Evolutionary conservation across 2,113 vertebrate genomes (phyloP), one percentile per base, ranked within the genome.

Genomic region (Illadopsis cleaveri): DNA sequence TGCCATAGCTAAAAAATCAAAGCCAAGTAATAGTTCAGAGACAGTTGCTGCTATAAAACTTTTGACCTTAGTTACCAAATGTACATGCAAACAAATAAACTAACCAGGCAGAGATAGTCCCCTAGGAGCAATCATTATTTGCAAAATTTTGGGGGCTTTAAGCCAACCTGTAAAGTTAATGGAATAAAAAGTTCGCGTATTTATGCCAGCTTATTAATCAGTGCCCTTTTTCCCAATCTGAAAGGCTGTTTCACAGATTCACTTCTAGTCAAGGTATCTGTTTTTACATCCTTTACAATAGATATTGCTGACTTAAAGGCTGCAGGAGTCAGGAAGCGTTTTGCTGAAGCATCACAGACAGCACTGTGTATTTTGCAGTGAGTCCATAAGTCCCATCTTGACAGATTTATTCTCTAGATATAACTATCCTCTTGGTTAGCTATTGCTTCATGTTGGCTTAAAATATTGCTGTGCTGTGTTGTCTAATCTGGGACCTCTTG

Each of bases 41-140:
- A 78, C 87, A 95, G 90, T 94, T 95, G 82, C 81, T 93, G 90
- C 82, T 96, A 40, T 95, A 91, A 94, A 96, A 94, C 91, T 96
- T 97, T 88, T 97, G 96, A 97, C 96, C 95, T 96, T 95, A 90
- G 97, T 97, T 97, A 97, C 96, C 31, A 57, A 95, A 93, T 87
- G 66, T 94, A 95, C 93, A 86, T 88, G 79, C 94, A 98, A 97
- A 96, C 96, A 96, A 97, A 97, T 57, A 94, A 96, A 95, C 86
- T 80, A 86, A 86, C 72, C 92, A 96, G 94, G 96, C 94, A 71
- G 76, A 65, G 85, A 93, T 71, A 64, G 79, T 94, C 96, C 90
- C 96, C 7, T 23, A 91, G 92, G 94, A 97, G 70, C 56, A 91
- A 95, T 95, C 22, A 33, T 12, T 90, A 84, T 96, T 96, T 96